A percentile compares a stretch with the other conserved stretches of the same genome.
Evolutionary conservation across 2,888 invertebrate species (phyloP).

Genomic region (Cephus runcator): DNA sequence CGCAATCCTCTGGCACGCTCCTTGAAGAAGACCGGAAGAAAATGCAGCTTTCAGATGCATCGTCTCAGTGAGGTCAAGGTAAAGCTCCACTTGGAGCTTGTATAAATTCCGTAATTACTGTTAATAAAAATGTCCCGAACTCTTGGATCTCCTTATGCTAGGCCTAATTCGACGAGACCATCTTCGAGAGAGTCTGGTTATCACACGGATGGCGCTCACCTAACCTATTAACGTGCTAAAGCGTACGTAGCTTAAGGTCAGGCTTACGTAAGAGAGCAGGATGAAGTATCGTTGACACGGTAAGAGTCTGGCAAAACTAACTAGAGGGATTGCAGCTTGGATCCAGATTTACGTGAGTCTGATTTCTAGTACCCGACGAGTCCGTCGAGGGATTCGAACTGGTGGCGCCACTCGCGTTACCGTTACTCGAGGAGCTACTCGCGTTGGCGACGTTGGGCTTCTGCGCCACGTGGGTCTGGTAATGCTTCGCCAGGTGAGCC

Average conservation of each 20-base stretch:
- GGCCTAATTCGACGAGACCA: background rate
- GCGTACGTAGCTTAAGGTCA: background rate
- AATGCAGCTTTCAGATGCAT: background rate
- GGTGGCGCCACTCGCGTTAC: slow-evolving; percentile 22
- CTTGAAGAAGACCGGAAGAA: background rate
- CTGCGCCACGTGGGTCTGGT: slow-evolving; percentile 91
- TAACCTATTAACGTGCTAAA: background rate
- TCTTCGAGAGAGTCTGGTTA: background rate
- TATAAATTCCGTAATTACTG: background rate
- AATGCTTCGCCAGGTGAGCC: slow-evolving; percentile 91
- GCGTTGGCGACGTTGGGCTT: slow-evolving; percentile 76
- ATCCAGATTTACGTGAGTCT: slow-evolving; percentile 36
- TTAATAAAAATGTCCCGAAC: background rate
- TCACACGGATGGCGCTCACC: background rate
- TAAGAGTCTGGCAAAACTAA: slow-evolving; percentile 39
- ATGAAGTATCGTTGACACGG: background rate
- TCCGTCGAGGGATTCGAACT: slow-evolving; percentile 41
- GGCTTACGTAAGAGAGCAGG: background rate
- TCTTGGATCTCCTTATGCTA: background rate
- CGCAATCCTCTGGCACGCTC: background rate
- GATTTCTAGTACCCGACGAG: slow-evolving; percentile 25
- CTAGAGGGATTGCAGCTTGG: slow-evolving; percentile 49
- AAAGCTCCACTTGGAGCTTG: background rate
- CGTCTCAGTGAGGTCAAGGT: background rate
- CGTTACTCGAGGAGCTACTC: slow-evolving; percentile 66